These are phyloP conservation scores for Cladorhizidae sp. DNA, from an alignment of 37 sponge, comb jelly and placozoan genomes.

Conservation along the genomic window DNA sequence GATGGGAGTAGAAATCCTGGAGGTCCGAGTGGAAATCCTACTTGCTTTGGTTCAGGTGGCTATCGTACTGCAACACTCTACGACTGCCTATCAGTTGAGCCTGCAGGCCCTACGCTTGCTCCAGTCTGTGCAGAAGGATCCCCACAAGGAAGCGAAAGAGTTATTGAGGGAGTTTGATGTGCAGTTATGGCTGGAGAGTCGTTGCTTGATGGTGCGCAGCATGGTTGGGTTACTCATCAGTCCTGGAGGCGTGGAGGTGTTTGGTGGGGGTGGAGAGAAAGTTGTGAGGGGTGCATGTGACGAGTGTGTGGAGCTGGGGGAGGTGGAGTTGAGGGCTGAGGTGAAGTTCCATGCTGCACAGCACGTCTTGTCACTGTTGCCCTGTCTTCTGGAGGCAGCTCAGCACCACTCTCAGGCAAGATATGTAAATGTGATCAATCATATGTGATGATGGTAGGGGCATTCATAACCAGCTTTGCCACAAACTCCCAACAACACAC, in stretches of 20 bases:
- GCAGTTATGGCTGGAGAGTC: conserved; percentile 46
- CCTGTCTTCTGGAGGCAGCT: background rate
- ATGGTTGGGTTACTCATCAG: conserved; percentile 1
- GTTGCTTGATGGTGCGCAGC: conserved; percentile 8
- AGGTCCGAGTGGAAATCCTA: background rate
- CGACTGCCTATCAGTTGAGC: conserved; percentile 7
- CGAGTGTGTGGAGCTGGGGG: conserved; percentile 29
- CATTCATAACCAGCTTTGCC: too few species aligned
- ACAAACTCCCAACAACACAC: too few species aligned
- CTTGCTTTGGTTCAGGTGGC: conserved; percentile 7
- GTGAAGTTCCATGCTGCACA: conserved; percentile 13
- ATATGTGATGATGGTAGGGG: too few species aligned
- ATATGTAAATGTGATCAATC: too few species aligned
- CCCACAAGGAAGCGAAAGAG: background rate
- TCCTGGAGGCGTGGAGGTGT: conserved; percentile 2
- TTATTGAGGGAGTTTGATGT: conserved; percentile 2
- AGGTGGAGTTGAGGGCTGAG: conserved; percentile 33
- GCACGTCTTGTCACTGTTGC: conserved; percentile 16
- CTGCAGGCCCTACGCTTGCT: conserved; percentile 33
- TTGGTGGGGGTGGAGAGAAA: background rate
- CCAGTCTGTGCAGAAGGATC: conserved; percentile 12
- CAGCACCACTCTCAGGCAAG: conserved; percentile 17
- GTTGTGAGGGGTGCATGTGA: conserved; percentile 7
- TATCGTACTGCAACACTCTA: background rate
- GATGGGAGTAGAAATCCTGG: background rate